Conservation (phyloP, 2,113 vertebrate genomes). For the Ceyx melanurus region DNA sequence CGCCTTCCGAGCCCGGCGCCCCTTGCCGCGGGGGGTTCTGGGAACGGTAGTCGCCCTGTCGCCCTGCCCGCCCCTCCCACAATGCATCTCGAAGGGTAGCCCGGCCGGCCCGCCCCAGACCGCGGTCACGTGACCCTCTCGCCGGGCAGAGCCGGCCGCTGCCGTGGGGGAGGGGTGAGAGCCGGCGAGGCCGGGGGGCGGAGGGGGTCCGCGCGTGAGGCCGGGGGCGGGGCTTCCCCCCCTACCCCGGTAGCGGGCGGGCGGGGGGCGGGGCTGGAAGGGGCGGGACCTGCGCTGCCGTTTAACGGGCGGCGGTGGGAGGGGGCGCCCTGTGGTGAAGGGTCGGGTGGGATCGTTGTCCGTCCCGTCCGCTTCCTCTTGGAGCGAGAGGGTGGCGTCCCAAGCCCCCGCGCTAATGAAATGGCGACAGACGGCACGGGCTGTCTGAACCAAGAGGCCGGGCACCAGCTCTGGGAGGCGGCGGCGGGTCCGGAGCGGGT, state of each 20-base stretch:
- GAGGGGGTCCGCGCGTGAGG: background rate
- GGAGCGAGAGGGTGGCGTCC: background rate
- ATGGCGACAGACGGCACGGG: rapidly evolving
- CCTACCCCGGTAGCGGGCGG: background rate
- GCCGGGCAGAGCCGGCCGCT: background rate
- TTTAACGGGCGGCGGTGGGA: too few species aligned
- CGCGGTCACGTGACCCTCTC: background rate
- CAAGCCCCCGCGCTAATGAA: rapidly evolving
- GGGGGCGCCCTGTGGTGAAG: background rate
- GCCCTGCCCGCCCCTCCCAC: background rate
- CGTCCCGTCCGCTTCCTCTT: too few species aligned
- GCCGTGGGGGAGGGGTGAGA: background rate
- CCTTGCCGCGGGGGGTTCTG: background rate
- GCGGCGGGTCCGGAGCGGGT: background rate
- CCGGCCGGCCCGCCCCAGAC: too few species aligned
- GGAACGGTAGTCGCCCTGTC: background rate
- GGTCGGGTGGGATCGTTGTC: too few species aligned
- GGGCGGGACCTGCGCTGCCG: background rate
- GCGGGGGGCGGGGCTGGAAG: background rate
- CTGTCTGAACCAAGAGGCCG: rapidly evolving
- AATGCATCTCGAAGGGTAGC: background rate
- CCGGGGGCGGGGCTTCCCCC: background rate
- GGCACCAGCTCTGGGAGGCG: background rate
- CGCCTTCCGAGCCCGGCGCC: background rate
- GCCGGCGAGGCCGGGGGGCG: background rate